Evolutionary conservation across 2,113 vertebrate genomes (phyloP), one percentile per base, ranked within the genome.

Genomic region (Neogobius melanostomus): DNA sequence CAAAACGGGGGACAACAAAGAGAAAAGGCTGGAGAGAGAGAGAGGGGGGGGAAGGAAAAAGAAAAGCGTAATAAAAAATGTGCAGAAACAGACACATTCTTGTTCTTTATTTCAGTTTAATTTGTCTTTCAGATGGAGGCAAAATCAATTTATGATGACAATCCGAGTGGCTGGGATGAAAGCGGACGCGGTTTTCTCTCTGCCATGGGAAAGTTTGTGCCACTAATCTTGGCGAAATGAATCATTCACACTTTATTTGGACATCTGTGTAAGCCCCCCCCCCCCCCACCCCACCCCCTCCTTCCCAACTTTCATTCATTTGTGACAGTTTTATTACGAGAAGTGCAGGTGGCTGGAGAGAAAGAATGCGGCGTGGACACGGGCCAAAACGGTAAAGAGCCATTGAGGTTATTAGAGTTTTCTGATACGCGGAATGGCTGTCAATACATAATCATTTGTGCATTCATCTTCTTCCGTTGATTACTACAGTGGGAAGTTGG

Each of bases 81-180:
- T 90, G 93, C 90, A 93, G 93, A 96, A 95, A 96, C 95, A 96
- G 95, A 94, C 94, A 90, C 93, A 90, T 94, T 93, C 95, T 97
- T 98, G 95, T 97, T 96, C 95, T 92, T 93, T 95, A 95, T 96
- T 97, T 98, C 93, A 92, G 94, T 95, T 95, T 94, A 96, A 98
- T 98, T 97, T 96, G 95, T 96, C 96, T 98, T 95, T 97, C 96
- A 95, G 94, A 94, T 88, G 91, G 94, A 43, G 57, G 7, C 28
- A 95, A 97, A 98, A 98, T 98, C 96, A 97, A 98, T 98, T 98
- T 97, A 94, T 98, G 95, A 97, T 95, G 95, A 98, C 95, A 98
- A 97, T 97, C 94, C 90, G 89, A 83, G 59, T 92, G 91, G 92
- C 91, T 92, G 92, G 92, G 94, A 95, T 97, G 95, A 96, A 93